Conservation (phyloP, 2,113 vertebrate genomes). For the Crotalus viridis region DNA sequence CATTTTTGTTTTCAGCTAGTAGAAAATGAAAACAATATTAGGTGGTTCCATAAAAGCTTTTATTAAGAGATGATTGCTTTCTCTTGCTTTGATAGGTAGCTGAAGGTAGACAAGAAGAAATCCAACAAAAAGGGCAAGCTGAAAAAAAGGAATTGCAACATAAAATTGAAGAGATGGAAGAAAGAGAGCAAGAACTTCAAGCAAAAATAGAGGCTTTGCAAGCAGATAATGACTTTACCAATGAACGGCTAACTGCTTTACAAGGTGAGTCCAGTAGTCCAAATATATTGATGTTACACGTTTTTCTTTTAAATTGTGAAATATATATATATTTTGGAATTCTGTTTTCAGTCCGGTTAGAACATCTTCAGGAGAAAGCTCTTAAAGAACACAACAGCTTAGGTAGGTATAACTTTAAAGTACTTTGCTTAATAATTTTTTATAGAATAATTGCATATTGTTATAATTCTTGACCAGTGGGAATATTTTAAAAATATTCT, state of each 20-base stretch:
- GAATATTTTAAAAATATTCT: not conserved
- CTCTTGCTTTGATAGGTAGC: conserved; percentile 72
- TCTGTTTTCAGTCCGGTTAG: conserved; percentile 95
- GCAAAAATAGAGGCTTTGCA: conserved; percentile 96
- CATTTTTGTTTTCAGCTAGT: not conserved
- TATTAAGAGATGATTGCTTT: not conserved
- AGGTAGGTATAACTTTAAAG: conserved; percentile 82
- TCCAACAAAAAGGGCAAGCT: conserved; percentile 86
- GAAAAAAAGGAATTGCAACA: conserved; percentile 93
- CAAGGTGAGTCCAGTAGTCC: conserved; percentile 82
- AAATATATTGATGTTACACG: conserved; percentile 46
- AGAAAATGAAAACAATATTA: not conserved
- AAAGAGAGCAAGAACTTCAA: conserved; percentile 96
- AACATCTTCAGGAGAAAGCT: conserved; percentile 97
- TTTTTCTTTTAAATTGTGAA: conserved; percentile 73
- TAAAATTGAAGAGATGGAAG: conserved; percentile 96
- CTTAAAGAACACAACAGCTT: conserved; percentile 96
- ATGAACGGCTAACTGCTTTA: conserved; percentile 91
- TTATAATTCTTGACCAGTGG: not conserved
- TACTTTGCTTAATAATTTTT: conserved; percentile 61
- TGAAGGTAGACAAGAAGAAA: conserved; percentile 92
- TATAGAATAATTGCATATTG: not conserved
- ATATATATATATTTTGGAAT: conserved; percentile 82
- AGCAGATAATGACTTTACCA: conserved; percentile 98
- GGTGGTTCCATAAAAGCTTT: not conserved